Base-by-base conservation (phyloP, 2,797 vertebrate genomes). In the Ceyx erithaca region DNA sequence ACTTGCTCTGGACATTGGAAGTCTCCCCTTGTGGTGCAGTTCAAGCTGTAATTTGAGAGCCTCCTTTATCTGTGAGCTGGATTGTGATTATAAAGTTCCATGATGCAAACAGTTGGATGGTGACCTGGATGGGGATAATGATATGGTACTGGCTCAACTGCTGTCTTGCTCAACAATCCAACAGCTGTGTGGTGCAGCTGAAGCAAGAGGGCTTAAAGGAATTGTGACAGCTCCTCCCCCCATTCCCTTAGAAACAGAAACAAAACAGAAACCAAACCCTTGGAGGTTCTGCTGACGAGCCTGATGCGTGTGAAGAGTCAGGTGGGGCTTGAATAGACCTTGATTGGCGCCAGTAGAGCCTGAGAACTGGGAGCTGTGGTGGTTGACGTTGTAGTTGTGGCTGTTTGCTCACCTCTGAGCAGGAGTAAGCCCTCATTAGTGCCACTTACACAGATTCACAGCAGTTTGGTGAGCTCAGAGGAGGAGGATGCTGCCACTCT, bases 141-240 rank as follows among this genome's bases (percentile, higher is more conserved):
- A 75, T 31, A 61, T 0, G 1, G 68, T 45, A 8, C 73, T 82
- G 84, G 92, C 85, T 82, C 49, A 25, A 61, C 55, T 46, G 66
- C 85, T 82, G 73, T 73, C 81, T 95, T 95, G 92, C 87, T 59
- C 87, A 94, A 96, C 84, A 67, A 51, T 78, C 26, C 88, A 89
- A 48, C 93, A 93, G 93, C 89, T 95, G 81, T 7, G 43, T 35
- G 43, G 25, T 85, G 73, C 82, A 95, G 93, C 93, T 95, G 91
- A 94, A 83, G 89, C 80, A 94, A 95, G 87, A 95, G 77, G 46
- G 43, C 67, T 83, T 64, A 51, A 33, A 91, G 83, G 80, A 72
- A 87, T 94, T 93, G 88, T 17, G 10, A 75, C 94, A 94, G 52
- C 64, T 80, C 78, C 41, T 92, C 78, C 55, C 80, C 84, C 86